Conservation (phyloP, 2,113 vertebrate genomes). For the Danio rerio region GRCz12tu NC_133192.1:50369001-50369500, state of each 20-base stretch:
- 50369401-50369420: no score
- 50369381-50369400: no score
- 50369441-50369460: background rate
- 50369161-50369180: background rate
- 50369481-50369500: background rate
- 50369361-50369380: background rate
- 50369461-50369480: no score
- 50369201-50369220: slow-evolving; percentile 9
- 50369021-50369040: background rate
- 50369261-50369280: background rate
- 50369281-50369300: background rate
- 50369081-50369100: background rate
- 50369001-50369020: background rate
- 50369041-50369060: background rate
- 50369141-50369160: background rate
- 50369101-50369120: slow-evolving; percentile 39
- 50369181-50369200: slow-evolving; percentile 1
- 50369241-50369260: background rate
- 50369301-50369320: background rate
- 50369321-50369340: slow-evolving; percentile 18
- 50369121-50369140: slow-evolving; percentile 1
- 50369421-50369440: background rate
- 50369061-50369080: background rate
- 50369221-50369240: background rate
- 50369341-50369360: slow-evolving; percentile 52